Evolutionary conservation across 2,888 invertebrate genomes (phyloP), one percentile per base, ranked within the genome.

Genomic region (Papilio demoleus): DNA sequence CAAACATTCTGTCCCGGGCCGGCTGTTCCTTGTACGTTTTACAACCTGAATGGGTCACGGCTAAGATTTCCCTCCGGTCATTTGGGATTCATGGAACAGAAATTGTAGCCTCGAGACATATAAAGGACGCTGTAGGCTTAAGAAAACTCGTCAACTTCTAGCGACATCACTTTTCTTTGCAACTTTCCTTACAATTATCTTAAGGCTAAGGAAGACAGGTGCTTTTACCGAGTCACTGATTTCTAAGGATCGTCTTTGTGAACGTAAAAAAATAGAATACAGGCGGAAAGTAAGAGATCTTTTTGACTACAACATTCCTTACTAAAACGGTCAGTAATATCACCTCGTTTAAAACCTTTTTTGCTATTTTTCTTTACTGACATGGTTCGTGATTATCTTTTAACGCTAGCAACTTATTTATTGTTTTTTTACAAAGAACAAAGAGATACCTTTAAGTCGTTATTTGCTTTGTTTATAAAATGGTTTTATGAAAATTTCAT

Each of bases 31-130:
- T 77, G 77, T 81, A 79, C 78, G 81, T 85, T 86, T 82, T 83
- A 84, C 82, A 80, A 74, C 76, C 86, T 92, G 92, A 92, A 92
- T 88, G 82, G 91, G 91, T 92, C 91, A 90, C 85, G 90, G 90
- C 86, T 92, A 90, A 92, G 92, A 92, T 92, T 92, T 92, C 92
- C 92, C 92, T 90, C 86, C 87, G 92, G 92, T 89, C 92, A 92
- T 92, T 92, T 92, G 90, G 85, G 87, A 92, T 92, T 92, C 92
- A 92, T 92, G 91, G 90, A 84, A 88, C 83, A 88, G 87, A 79
- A 89, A 89, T 90, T 90, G 91, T 90, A 86, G 91, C 92, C 90
- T 87, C 81, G 86, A 88, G 92, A 85, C 84, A 86, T 85, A 92
- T 91, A 92, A 92, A 92, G 86, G 88, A 88, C 82, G 88, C 91